Evolutionary conservation across 2,888 invertebrate genomes (phyloP).

Genomic region (Tortricodes alternella): DNA sequence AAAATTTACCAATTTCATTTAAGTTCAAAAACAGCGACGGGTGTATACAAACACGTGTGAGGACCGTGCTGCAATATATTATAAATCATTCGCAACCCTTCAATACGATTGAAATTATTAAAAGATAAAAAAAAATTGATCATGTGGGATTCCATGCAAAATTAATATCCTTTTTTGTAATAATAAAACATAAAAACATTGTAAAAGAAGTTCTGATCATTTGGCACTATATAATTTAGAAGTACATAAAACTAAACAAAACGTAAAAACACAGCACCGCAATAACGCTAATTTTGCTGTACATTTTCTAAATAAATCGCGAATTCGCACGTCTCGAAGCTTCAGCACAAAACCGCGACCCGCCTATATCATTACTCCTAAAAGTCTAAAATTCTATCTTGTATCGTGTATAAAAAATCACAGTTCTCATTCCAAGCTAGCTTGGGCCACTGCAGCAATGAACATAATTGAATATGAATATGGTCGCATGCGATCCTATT

Average conservation of each 20-base stretch:
- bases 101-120: background rate
- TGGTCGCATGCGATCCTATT: background rate
- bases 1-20: too few species aligned
- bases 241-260: constrained; percentile 1
- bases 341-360: background rate
- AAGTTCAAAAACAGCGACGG: too few species aligned
- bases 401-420: constrained; percentile 9
- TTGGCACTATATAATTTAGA: constrained; percentile 30
- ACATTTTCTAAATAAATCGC: background rate
- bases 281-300: background rate
- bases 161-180: constrained; percentile 6
- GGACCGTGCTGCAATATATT: too few species aligned
- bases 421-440: constrained; percentile 7
- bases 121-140: background rate
- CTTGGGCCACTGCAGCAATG: background rate
- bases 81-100: too few species aligned
- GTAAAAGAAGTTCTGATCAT: constrained; percentile 23
- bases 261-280: constrained; percentile 7
- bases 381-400: background rate
- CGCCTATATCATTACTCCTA: background rate
- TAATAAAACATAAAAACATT: constrained; percentile 10
- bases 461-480: constrained; percentile 5
- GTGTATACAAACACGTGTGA: too few species aligned
- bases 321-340: background rate
- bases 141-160: constrained; percentile 2